Conservation (phyloP, 2,113 vertebrate genomes). For the Uropsilus gracilis region DNA sequence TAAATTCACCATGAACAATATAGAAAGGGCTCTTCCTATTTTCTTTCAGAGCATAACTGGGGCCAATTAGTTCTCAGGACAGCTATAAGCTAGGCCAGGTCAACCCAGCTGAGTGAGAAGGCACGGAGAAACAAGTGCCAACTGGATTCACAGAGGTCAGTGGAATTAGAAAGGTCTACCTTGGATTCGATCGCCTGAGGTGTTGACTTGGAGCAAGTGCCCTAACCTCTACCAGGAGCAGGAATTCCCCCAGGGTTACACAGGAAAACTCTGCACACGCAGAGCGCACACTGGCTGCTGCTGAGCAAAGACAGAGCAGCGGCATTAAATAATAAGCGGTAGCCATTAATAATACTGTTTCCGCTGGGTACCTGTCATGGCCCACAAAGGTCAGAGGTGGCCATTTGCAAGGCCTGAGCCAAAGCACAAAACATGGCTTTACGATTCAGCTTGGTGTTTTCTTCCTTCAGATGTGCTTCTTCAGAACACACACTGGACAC, state of each 20-base stretch:
- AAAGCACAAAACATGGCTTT: not conserved
- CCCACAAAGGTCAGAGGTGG: not conserved
- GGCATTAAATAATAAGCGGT: not conserved
- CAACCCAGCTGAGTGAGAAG: too few relatives aligned
- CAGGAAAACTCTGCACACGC: not conserved
- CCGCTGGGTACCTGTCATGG: not conserved
- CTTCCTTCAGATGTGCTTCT: not conserved
- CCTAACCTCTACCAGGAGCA: not conserved
- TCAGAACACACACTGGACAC: not conserved
- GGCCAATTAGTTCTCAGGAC: not conserved
- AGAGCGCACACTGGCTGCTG: not conserved
- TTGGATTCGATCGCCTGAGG: constrained; percentile 22
- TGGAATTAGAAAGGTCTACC: not conserved
- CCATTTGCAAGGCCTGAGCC: not conserved
- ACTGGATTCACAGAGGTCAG: not conserved
- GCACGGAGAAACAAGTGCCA: not conserved
- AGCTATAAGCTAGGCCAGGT: not conserved
- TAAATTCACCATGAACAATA: not conserved
- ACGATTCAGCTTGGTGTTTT: constrained; percentile 6
- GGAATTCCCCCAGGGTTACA: not conserved
- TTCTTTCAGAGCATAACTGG: not conserved
- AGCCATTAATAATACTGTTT: not conserved
- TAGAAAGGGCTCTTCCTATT: not conserved
- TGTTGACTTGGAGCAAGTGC: not conserved
- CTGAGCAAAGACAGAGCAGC: not conserved